Base-by-base conservation (phyloP, 2,113 vertebrate species). In the Crotophaga sulcirostris region DNA sequence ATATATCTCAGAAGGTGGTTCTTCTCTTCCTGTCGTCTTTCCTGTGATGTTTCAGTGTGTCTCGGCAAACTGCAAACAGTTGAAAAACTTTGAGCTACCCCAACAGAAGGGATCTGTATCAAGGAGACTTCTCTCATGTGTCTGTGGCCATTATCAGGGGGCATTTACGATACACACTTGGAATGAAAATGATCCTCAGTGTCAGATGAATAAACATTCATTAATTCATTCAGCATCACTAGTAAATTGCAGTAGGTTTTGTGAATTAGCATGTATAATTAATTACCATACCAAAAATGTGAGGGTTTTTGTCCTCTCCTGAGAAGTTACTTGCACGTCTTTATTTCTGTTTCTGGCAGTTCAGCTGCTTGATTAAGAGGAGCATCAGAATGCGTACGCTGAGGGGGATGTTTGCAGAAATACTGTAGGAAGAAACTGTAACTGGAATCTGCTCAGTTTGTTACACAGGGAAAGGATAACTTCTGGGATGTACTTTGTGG, bases 11-110 rank as follows among this genome's bases (percentile, higher is more conserved):
- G 40, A 87, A 91, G 76, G 42, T 92, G 66, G 16, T 79, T 92
- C 45, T 70, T 70, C 56, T 45, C 47, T 82, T 25, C 17, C 6
- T 33, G 6, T 45, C 2, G 1, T 21, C 66, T 45, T 33, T 84
- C 59, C 80, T 3, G 2, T 47, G 58, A 36, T 90, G 31, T 84
- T 87, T 79, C 83, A 4, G 68, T 75, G 75, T 86, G 67, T 76
- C 47, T 89, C 8, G 9, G 49, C 68, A 64, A 70, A 62, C 60
- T 97, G 70, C 87, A 51, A 67, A 54, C 56, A 84, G 60, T 91
- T 92, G 80, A 56, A 92, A 94, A 98, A 97, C 97, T 97, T 97
- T 58, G 55, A 86, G 91, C 55, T 85, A 63, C 93, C 47, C 52
- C 49, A 94, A 11, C 67, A 88, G 40, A 67, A 60, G 24, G 49